Evolutionary conservation across 2,888 invertebrate species (phyloP).

Genomic region (Mimumesa dahlbomi): DNA sequence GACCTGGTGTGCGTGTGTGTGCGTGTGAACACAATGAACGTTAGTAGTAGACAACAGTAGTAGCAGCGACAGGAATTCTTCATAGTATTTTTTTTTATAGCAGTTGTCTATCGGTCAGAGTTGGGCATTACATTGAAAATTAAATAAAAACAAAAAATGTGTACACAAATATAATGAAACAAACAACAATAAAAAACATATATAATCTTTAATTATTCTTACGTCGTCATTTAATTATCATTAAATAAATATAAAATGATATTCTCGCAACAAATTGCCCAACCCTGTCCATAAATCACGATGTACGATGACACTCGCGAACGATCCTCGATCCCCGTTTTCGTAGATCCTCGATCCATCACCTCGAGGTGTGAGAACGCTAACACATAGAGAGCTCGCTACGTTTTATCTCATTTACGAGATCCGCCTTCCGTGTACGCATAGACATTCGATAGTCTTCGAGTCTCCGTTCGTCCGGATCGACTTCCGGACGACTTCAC

Average conservation of each 20-base stretch:
- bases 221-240: no score
- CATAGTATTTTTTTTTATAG: neutral
- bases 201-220: no score
- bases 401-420: conserved; percentile 17
- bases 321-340: neutral
- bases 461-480: neutral
- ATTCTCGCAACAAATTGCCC: no score
- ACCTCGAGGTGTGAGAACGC: conserved; percentile 12
- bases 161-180: no score
- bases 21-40: conserved; percentile 59
- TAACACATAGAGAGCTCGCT: conserved; percentile 30
- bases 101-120: neutral
- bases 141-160: no score
- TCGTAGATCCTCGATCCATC: neutral
- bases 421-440: no score
- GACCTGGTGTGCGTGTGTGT: conserved; percentile 7
- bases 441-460: neutral
- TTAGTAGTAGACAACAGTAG: conserved; percentile 34
- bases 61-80: neutral
- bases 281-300: neutral
- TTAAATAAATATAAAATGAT: no score
- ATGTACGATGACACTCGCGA: conserved; percentile 5
- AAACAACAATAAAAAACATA: no score
- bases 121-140: no score
- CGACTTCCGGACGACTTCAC: neutral